Conservation (phyloP, 2,888 invertebrate genomes). For the Tachystola acroxantha region DNA sequence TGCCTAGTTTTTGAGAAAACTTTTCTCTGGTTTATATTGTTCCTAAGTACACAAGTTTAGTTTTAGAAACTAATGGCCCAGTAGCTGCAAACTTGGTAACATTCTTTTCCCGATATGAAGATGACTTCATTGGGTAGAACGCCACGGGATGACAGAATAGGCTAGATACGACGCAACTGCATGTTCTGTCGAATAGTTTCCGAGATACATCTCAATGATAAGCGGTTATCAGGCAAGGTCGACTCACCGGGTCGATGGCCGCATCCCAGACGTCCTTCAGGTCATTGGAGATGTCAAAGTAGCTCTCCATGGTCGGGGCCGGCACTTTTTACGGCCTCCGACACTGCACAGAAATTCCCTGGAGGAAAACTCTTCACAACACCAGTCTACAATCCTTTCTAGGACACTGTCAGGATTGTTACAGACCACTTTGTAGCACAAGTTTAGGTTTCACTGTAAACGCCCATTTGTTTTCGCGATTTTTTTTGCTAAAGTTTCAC, state of each 20-base stretch:
- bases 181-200: too few relatives aligned
- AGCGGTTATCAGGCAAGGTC: constrained; percentile 53
- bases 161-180: too few relatives aligned
- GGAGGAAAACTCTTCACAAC: constrained; percentile 51
- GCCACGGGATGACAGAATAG: too few relatives aligned
- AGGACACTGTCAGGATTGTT: constrained; percentile 39
- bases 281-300: constrained; percentile 86
- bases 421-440: constrained; percentile 61
- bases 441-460: constrained; percentile 67
- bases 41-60: too few relatives aligned
- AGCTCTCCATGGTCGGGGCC: constrained; percentile 82
- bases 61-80: too few relatives aligned
- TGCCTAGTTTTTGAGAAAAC: too few relatives aligned
- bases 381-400: constrained; percentile 52
- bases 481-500: constrained; percentile 61
- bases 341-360: constrained; percentile 45
- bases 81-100: too few relatives aligned
- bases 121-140: too few relatives aligned
- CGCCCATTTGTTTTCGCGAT: constrained; percentile 66
- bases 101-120: too few relatives aligned
- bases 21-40: too few relatives aligned
- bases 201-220: constrained; percentile 31
- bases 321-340: constrained; percentile 53
- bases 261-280: constrained; percentile 90
- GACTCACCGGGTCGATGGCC: constrained; percentile 90